Conservation (phyloP, 2,797 vertebrate species). For the Xiphorhynchus erythropygius region DNA sequence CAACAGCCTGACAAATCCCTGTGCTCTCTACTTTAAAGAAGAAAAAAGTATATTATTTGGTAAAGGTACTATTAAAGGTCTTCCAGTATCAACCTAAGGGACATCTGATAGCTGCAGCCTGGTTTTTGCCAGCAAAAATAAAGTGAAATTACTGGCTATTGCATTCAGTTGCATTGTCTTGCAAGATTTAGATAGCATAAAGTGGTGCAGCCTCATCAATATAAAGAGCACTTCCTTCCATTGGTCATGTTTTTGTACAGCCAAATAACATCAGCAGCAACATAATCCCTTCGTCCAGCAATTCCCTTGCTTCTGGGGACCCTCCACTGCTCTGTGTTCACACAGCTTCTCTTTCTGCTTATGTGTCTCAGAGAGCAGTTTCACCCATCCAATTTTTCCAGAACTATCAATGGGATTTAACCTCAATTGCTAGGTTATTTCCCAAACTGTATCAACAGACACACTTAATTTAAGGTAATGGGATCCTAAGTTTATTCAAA, state of each 20-base stretch:
- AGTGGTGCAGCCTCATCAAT: background rate
- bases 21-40: background rate
- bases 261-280: background rate
- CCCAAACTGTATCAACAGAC: background rate
- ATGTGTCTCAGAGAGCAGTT: rapidly evolving
- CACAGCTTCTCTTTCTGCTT: background rate
- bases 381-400: background rate
- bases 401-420: background rate
- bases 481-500: background rate
- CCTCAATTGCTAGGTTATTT: background rate
- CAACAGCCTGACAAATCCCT: background rate
- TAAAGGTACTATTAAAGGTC: background rate
- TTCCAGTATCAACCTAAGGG: background rate
- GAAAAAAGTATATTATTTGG: background rate
- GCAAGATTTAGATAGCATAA: background rate
- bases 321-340: background rate
- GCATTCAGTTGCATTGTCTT: no score
- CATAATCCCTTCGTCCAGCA: background rate
- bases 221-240: background rate
- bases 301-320: rapidly evolving
- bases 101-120: background rate
- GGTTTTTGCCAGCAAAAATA: background rate
- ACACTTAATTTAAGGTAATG: background rate
- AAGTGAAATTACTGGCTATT: background rate
- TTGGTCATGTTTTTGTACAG: background rate